Percentiles rank a stretch among this genome's conserved stretches.
Evolutionary conservation across 92 coral and sea anemone species (phyloP).

Genomic region (Paramuricea clavata): DNA sequence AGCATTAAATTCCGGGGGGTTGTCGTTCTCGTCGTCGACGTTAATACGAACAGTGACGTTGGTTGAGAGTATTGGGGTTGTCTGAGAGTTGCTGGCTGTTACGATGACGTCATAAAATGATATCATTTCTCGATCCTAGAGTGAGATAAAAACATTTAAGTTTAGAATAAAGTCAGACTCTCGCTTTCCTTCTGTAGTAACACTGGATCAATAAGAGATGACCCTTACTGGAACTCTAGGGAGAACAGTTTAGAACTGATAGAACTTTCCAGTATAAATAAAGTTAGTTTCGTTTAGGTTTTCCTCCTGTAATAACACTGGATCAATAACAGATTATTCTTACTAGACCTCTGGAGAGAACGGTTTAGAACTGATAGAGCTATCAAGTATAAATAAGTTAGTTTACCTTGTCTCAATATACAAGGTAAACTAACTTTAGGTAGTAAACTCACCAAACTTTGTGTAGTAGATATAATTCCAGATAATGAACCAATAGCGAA

Average conservation of each 20-base stretch:
- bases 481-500: conserved; percentile 68
- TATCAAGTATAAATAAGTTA: no score
- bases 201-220: no score
- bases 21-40: conserved; percentile 87
- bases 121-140: conserved; percentile 85
- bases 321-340: no score
- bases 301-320: no score
- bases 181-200: not conserved
- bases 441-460: conserved; percentile 77
- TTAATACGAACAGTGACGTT: conserved; percentile 72
- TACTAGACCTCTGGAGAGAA: no score
- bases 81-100: conserved; percentile 77
- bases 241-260: not conserved
- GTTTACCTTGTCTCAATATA: no score
- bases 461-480: conserved; percentile 77
- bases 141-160: not conserved
- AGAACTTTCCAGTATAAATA: no score
- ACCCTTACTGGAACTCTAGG: no score
- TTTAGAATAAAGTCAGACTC: not conserved
- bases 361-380: no score
- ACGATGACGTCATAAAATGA: conserved; percentile 70
- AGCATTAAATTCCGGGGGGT: conserved; percentile 77
- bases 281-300: no score
- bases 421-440: not conserved
- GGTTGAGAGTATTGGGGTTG: conserved; percentile 78